Evolutionary conservation across 2,113 vertebrate species (phyloP).

Genomic region (Carassius gibelio): DNA sequence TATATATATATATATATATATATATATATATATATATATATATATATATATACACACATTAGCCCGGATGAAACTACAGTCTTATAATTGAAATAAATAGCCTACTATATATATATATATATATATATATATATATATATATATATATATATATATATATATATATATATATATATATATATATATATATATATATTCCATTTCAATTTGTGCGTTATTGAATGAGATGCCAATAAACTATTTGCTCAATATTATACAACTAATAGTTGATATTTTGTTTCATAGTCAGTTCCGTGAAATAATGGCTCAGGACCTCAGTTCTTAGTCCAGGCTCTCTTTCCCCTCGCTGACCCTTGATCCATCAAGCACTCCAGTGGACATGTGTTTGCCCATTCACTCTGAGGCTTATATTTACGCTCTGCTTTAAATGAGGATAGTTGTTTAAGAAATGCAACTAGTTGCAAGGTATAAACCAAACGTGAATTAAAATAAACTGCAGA

Average conservation of each 20-base stretch:
- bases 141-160: no score
- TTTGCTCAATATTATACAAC: background rate
- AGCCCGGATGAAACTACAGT: background rate
- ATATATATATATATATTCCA: background rate
- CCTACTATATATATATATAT: no score
- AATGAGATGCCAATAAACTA: background rate
- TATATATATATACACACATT: no score
- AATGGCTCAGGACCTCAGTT: constrained; percentile 70
- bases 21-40: no score
- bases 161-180: no score
- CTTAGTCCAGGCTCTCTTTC: constrained; percentile 60
- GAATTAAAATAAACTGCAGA: background rate
- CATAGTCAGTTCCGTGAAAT: constrained; percentile 62
- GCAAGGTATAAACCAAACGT: background rate
- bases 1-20: no score
- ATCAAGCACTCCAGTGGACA: constrained; percentile 67
- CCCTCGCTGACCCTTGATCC: constrained; percentile 71
- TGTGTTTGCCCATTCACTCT: constrained; percentile 66
- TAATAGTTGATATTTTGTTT: constrained; percentile 57
- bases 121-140: no score
- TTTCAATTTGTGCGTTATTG: background rate
- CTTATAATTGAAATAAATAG: background rate
- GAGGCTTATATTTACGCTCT: constrained; percentile 7
- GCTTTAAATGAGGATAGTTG: constrained; percentile 28
- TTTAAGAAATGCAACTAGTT: background rate